Conservation (phyloP, 37 sponge, comb jelly and placozoan genomes). For the Tethya wilhelma region DNA sequence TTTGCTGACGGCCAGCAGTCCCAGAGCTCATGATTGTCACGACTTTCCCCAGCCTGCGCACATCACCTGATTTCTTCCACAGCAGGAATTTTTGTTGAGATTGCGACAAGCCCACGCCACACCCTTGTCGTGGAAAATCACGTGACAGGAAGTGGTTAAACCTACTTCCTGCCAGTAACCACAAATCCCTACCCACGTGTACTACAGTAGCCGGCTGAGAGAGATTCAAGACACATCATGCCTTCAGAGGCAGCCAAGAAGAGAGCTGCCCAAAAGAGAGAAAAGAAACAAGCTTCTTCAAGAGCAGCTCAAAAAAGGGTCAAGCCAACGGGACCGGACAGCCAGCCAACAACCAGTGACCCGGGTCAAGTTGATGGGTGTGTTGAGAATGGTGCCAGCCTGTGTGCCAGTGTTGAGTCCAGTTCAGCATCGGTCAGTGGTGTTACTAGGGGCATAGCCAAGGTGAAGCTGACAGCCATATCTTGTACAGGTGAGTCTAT, state of each 20-base stretch:
- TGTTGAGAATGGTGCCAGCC: background rate
- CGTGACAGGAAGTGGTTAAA: too few species aligned
- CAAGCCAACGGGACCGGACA: background rate
- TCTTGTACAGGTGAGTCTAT: slow-evolving; percentile 44
- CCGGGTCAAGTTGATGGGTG: background rate
- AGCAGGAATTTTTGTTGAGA: too few species aligned
- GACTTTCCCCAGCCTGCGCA: too few species aligned
- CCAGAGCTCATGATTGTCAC: too few species aligned
- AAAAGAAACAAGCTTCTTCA: slow-evolving; percentile 45
- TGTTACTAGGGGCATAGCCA: background rate
- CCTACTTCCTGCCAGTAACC: too few species aligned
- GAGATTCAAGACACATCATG: slow-evolving; percentile 52
- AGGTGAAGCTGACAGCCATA: slow-evolving; percentile 35
- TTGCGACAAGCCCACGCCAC: too few species aligned
- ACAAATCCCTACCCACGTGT: too few species aligned
- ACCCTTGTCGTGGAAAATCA: too few species aligned
- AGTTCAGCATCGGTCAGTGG: background rate
- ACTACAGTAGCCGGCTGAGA: too few species aligned
- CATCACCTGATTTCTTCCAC: too few species aligned
- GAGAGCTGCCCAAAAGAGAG: slow-evolving; percentile 78
- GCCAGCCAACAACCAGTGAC: background rate
- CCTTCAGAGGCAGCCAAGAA: slow-evolving; percentile 86
- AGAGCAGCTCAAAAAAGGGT: slow-evolving; percentile 38
- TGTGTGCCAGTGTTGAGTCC: slow-evolving; percentile 1
- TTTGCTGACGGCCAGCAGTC: too few species aligned